These are phyloP conservation scores for Anaspis maculata DNA, from an alignment of 2,888 invertebrate genomes.

Conservation along the genomic window DNA sequence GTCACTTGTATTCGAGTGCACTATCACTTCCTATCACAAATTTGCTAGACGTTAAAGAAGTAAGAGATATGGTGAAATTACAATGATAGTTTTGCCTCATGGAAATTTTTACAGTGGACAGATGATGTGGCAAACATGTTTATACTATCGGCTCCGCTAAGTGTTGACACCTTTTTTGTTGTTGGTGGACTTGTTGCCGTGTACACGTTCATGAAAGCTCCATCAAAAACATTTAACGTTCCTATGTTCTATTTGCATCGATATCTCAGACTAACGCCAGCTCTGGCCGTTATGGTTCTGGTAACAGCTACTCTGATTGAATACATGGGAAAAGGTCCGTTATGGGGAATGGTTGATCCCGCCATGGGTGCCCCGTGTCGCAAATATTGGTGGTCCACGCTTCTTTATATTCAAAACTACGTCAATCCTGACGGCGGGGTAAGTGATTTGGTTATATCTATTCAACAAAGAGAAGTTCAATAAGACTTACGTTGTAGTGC, in stretches of 20 bases:
- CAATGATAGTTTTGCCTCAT: no score
- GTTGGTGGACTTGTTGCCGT: not conserved
- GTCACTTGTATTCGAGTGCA: not conserved
- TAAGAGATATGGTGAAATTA: no score
- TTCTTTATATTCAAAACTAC: slow-evolving; percentile 10
- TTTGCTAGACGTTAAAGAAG: not conserved
- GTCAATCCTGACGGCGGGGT: slow-evolving; percentile 6
- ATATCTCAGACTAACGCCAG: slow-evolving; percentile 9
- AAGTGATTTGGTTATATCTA: slow-evolving; percentile 1
- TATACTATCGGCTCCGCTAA: not conserved
- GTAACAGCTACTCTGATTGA: slow-evolving; percentile 6
- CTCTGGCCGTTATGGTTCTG: slow-evolving; percentile 7
- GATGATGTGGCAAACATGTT: not conserved
- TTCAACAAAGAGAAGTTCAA: not conserved
- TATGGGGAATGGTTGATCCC: slow-evolving; percentile 8
- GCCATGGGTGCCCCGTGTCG: slow-evolving; percentile 3
- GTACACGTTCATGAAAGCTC: not conserved
- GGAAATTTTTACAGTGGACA: not conserved
- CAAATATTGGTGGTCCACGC: slow-evolving; percentile 8
- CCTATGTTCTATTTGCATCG: slow-evolving; percentile 8
- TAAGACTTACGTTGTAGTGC: slow-evolving; percentile 5
- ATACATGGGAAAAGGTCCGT: slow-evolving; percentile 8
- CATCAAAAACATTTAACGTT: slow-evolving; percentile 6
- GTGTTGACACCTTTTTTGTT: not conserved
- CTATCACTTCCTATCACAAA: not conserved